A percentile compares a stretch with the other conserved stretches of the same genome.
Conservation (phyloP, 2,113 vertebrate species). For the Syrmaticus mikado region DNA sequence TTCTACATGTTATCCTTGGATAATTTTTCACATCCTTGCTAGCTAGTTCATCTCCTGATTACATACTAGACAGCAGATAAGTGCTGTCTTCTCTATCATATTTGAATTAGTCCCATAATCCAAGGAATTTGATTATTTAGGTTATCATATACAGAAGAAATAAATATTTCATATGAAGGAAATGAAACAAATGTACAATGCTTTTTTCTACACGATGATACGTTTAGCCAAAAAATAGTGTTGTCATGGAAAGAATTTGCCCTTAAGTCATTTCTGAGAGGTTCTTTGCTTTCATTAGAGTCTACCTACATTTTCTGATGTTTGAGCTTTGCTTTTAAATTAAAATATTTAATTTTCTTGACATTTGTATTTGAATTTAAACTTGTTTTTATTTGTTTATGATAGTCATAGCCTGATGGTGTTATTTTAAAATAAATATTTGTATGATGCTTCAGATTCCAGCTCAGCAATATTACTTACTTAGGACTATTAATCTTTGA, state of each 20-base stretch:
- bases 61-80: background rate
- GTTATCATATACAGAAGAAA: background rate
- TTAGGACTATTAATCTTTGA: background rate
- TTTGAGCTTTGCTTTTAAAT: slow-evolving; percentile 1
- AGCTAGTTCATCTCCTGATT: background rate
- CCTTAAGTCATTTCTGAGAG: background rate
- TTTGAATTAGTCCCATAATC: background rate
- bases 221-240: background rate
- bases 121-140: background rate
- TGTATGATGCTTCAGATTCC: background rate
- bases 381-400: background rate
- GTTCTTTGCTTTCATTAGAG: background rate
- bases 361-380: background rate
- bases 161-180: background rate
- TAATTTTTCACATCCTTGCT: background rate
- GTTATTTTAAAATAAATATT: background rate
- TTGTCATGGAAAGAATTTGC: background rate
- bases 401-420: background rate
- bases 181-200: background rate
- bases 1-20: background rate
- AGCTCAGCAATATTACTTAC: background rate
- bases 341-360: background rate
- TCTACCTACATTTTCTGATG: background rate
- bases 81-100: background rate
- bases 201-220: background rate